Percentiles rank a stretch among this genome's conserved stretches.
Conservation (phyloP, 2,113 vertebrate genomes). For the Pithys albifrons region DNA sequence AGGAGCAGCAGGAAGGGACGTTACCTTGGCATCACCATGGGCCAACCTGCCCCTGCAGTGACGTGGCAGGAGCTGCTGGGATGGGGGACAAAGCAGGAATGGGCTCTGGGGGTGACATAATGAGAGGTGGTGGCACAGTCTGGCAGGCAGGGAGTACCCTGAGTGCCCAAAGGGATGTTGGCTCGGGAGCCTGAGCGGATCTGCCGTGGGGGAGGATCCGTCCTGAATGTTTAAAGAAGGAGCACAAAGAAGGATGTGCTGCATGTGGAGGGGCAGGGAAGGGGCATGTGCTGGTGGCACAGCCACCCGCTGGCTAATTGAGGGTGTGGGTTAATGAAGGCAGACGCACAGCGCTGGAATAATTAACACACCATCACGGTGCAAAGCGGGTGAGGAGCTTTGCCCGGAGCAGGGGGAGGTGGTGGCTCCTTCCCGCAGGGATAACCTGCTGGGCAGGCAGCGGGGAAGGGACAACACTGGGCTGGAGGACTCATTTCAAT, state of each 20-base stretch:
- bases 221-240: not conserved
- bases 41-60: not conserved
- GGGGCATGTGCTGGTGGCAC: not conserved
- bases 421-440: not conserved
- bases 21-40: rapidly evolving
- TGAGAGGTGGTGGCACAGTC: not conserved
- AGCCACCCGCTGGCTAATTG: not conserved
- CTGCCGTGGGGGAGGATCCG: not conserved
- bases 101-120: not conserved
- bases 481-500: rapidly evolving
- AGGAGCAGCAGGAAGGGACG: not conserved
- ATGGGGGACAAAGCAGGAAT: not conserved
- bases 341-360: not conserved
- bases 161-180: not conserved
- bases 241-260: not conserved
- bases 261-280: not conserved
- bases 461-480: not conserved
- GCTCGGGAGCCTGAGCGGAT: not conserved
- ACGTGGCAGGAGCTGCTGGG: not conserved
- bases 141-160: not conserved
- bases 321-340: conserved; percentile 11
- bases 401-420: not conserved
- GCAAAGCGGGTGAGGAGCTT: not conserved
- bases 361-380: not conserved
- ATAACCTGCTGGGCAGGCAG: rapidly evolving